A percentile compares a stretch with the other conserved stretches of the same genome.
Evolutionary conservation across 1,140 invertebrate genomes (phyloP).

Genomic region (Oreohelix idahoensis): DNA sequence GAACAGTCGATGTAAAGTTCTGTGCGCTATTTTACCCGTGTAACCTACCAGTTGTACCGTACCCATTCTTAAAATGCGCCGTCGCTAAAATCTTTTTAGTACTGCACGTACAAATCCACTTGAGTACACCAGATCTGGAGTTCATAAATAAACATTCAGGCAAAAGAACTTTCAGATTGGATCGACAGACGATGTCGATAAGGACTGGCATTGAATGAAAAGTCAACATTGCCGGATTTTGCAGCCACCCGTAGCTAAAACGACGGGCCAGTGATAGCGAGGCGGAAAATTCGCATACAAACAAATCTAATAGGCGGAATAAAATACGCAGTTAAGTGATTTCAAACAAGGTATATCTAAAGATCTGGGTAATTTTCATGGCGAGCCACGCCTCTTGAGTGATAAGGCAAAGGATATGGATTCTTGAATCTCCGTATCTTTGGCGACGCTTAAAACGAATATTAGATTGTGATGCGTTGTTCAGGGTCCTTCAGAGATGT

Average conservation of each 20-base stretch:
- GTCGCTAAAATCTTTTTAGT: too few relatives aligned
- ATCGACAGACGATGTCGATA: background rate
- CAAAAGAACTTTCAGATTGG: background rate
- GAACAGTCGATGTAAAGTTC: too few relatives aligned
- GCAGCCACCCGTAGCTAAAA: background rate
- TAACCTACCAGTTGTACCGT: too few relatives aligned
- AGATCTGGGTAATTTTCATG: background rate
- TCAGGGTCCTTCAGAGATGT: too few relatives aligned
- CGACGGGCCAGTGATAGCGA: background rate
- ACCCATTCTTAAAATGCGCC: too few relatives aligned
- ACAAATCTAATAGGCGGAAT: slow-evolving; percentile 5
- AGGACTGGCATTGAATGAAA: slow-evolving; percentile 7
- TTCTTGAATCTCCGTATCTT: too few relatives aligned
- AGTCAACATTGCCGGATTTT: slow-evolving; percentile 7
- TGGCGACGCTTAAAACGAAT: background rate
- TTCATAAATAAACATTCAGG: background rate
- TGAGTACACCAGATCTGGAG: background rate
- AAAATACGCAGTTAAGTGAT: slow-evolving; percentile 16
- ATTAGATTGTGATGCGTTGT: too few relatives aligned
- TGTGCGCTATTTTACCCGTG: too few relatives aligned
- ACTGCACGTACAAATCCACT: slow-evolving; percentile 9
- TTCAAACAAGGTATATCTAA: background rate
- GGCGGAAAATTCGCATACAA: slow-evolving; percentile 1
- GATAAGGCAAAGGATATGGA: background rate
- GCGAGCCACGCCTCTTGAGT: background rate